Base-by-base conservation (phyloP, 2,888 invertebrate genomes). In the Ganaspis brasiliensis region DNA sequence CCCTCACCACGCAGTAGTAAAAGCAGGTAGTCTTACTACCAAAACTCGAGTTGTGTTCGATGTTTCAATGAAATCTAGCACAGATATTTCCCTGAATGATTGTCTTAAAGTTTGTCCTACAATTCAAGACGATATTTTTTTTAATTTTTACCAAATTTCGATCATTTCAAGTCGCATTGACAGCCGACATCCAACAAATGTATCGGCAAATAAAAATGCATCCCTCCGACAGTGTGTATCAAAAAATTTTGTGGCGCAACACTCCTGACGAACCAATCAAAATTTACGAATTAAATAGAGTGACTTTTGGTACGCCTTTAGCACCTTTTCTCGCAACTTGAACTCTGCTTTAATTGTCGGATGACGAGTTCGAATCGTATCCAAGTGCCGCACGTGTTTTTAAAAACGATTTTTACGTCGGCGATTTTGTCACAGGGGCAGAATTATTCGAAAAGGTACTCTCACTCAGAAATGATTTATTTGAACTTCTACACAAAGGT, bases 171-270 rank as follows among this genome's bases (percentile, higher is more conserved):
- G 12, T 21, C 6, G 56, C 56, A 8, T 49, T 85, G 8, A 81
- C 77, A 1, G 85, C 81, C 0, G 88, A 88, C 61, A 78, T 89
- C 1, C 70, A 63, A 8, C 76, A 84, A 73, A 87, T 87, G 81
- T 88, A 84, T 70, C 78, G 79, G 0, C 84, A 85, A 71, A 78
- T 87, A 6, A 1, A 52, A 9, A 61, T 86, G 0, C 31, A 67
- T 8, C 55, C 19, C 5, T 21, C 2, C 19, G 21, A 55, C 3
- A 19, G 3, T 21, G 9, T 21, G 1, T 55, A 55, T 55, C 55
- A 55, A 21, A 55, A 19, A 19, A 55, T 70, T 5, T 49, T 45
- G 1, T 70, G 70, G 70, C 21, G 49, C 2, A 10, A 26, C 3
- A 70, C 24, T 49, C 21, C 12, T 12, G 21, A 70, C 2, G 49